Base-by-base conservation (phyloP, 2,888 invertebrate genomes). In the Sesia bembeciformis region DNA sequence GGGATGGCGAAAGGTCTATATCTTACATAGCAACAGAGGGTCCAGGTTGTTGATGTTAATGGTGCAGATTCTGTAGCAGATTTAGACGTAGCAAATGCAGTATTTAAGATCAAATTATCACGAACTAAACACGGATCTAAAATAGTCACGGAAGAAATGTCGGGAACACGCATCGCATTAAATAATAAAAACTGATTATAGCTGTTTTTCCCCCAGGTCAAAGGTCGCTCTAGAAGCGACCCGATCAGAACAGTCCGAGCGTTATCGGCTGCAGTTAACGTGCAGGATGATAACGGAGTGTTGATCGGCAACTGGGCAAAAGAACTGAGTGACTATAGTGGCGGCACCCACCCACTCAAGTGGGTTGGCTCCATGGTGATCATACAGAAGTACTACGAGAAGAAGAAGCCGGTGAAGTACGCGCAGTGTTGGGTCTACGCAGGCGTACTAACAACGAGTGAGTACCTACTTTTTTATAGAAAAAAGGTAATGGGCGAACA, bases 361-460 rank as follows among this genome's bases (percentile, higher is more conserved):
- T 98, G 98, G 98, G 88, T 95, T 39, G 97, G 97, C 0, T 97
- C 97, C 42, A 91, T 94, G 61, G 93, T 93, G 60, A 98, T 98
- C 60, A 78, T 98, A 7, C 96, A 97, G 74, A 92, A 95, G 70
- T 98, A 93, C 81, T 94, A 93, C 69, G 93, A 93, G 62, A 95
- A 93, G 54, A 95, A 95, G 71, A 95, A 94, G 64, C 95, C 97
- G 0, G 96, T 98, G 0, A 97, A 96, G 78, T 98, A 95, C 74
- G 98, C 97, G 0, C 98, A 98, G 68, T 98, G 98, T 73, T 98
- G 97, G 97, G 96, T 97, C 4, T 98, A 97, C 72, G 93, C 97
- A 3, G 98, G 97, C 0, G 95, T 98, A 38, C 81, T 97, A 52
- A 94, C 96, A 0, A 96, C 98, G 59, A 90, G 95, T 95, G 80